Base-by-base conservation (phyloP, 2,888 invertebrate genomes). In the Pandemis heparana region DNA sequence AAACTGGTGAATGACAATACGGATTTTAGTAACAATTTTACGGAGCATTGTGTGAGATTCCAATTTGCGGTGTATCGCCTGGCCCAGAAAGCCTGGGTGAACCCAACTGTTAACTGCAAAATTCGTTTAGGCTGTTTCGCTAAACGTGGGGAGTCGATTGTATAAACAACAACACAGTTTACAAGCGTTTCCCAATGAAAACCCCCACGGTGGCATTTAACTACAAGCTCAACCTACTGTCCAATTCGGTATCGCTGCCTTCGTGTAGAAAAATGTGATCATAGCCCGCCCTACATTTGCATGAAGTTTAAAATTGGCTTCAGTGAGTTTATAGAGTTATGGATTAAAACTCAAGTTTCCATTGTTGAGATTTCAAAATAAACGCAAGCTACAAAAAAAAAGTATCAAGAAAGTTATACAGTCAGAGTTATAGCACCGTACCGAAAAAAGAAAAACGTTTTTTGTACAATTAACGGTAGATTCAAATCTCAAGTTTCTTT, bases 121-220 rank as follows among this genome's bases (percentile, higher is more conserved):
- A 39, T 60, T 51, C 39, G 38, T 69, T 66, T 66, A 68, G 56
- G 67, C 39, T 39, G 12, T 53, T 69, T 14, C 8, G 16, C 32
- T 64, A 64, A 63, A 73, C 41, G 38, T 12, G 16, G 16, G 12
- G 51, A 66, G 51, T 60, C 38, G 48, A 16, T 63, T 69, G 48
- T 41, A 62, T 67, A 51, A 73, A 69, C 59, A 68, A 62, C 14
- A 39, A 23, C 18, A 18, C 63, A 46, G 63, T 63, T 56, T 56
- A 63, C 63, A 48, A 48, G 63, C 63, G 48, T 59, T 48, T 16
- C 43, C 60, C 53, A 59, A 39, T 69, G 73, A 38, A 73, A 73
- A 69, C 68, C n/a, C 63, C 46, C 59, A 41, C 60, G 18, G 59
- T 32, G 65, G 64, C 38, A 48, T 39, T 71, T 48, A n/a, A n/a